Evolutionary conservation across 35 echinoderm and acorn worm genomes (phyloP).

Genomic region (Ophiothrix spiculata): DNA sequence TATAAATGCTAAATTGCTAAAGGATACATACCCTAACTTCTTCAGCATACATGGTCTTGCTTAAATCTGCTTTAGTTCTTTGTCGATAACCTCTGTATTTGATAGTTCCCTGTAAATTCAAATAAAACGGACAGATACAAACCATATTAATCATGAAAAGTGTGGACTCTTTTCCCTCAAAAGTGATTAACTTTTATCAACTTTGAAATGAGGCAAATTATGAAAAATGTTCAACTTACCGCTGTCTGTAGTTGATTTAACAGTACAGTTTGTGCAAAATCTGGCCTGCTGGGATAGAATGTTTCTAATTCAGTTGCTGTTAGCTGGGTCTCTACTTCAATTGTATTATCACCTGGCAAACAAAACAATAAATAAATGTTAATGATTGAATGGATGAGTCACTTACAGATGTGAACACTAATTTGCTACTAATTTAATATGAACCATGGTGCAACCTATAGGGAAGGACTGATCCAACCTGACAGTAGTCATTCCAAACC

Average conservation of each 20-base stretch:
- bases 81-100: slow-evolving; percentile 53
- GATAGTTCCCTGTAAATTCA: background rate
- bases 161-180: too few relatives aligned
- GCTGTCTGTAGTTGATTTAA: slow-evolving; percentile 7
- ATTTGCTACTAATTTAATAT: too few relatives aligned
- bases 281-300: background rate
- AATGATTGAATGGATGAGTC: too few relatives aligned
- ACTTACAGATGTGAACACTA: too few relatives aligned
- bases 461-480: too few relatives aligned
- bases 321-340: background rate
- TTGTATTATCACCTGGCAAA: background rate
- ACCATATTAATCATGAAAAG: too few relatives aligned
- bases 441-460: too few relatives aligned
- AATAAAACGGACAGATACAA: background rate
- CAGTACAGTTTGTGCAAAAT: background rate
- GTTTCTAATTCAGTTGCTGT: background rate
- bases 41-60: slow-evolving; percentile 90
- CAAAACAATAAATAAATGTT: background rate
- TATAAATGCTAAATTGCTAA: background rate
- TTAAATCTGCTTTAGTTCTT: slow-evolving; percentile 91
- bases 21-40: slow-evolving; percentile 70
- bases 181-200: too few relatives aligned
- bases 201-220: too few relatives aligned
- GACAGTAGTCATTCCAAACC: background rate
- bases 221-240: too few relatives aligned